Base-by-base conservation (phyloP, 2,797 vertebrate genomes). In the Ceyx erithaca region DNA sequence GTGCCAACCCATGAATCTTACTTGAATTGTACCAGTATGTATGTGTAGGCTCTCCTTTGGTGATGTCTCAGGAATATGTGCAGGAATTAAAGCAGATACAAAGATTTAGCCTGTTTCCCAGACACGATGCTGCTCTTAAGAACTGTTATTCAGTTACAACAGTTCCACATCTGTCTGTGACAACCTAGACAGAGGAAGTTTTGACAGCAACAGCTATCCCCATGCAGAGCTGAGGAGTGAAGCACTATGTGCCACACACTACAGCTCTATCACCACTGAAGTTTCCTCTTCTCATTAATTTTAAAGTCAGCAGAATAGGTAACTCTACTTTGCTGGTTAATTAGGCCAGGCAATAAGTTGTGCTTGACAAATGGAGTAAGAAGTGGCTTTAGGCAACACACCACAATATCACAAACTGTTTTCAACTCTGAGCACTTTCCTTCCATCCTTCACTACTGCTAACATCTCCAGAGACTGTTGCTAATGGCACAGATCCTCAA, bases 181-280 rank as follows among this genome's bases (percentile, higher is more conserved):
- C 45, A 49, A 90, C 61, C 59, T 25, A 51, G 26, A 66, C 33
- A 40, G 28, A 25, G 43, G n/a, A 82, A 40, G 23, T 62, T 86
- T 41, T 86, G 89, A 71, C 71, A 62, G 57, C 25, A 1, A 3
- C 59, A 94, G 63, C 59, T 54, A 49, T 51, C 40, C 52, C 64
- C 63, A 13, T 1, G 75, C 58, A 76, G 73, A 73, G 37, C 28
- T 33, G 46, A 57, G 45, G 33, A 52, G 62, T 14, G n/a, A 72
- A 37, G 59, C 31, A n/a, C 22, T 25, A 49, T 0, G 1, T 49
- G 46, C 46, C 1, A 2, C 2, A 2, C 6, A 1, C 68, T 59
- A 25, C 14, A 37, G 69, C 31, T 21, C 4, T 21, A 66, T 40
- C 33, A 33, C 35, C 0, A 1, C 75, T 63, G 8, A 63, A 78